These are phyloP conservation scores for Amblyteles armatorius DNA, from an alignment of 2,888 invertebrate species.

Conservation along the genomic window DNA sequence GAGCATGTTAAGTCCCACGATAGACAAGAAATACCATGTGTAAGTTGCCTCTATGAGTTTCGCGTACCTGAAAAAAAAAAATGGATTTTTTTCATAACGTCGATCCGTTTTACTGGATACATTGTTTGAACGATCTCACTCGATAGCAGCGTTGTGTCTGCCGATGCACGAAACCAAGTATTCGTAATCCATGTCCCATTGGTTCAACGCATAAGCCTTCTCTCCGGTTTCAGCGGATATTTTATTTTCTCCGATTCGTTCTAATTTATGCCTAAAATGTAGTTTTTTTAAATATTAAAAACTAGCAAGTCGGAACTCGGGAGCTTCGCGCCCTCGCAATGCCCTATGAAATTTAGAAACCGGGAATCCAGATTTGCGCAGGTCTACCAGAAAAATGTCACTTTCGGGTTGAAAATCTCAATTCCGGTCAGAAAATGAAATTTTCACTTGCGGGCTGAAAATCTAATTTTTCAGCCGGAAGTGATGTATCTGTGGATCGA, in stretches of 20 bases:
- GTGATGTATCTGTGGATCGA: too few relatives aligned
- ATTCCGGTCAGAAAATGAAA: too few relatives aligned
- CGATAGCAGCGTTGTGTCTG: constrained; percentile 47
- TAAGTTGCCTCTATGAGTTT: background rate
- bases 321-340: too few relatives aligned
- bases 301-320: too few relatives aligned
- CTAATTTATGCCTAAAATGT: constrained; percentile 15
- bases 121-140: constrained; percentile 11
- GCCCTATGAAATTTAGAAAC: too few relatives aligned
- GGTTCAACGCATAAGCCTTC: background rate
- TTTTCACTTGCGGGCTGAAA: too few relatives aligned
- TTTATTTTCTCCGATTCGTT: constrained; percentile 4
- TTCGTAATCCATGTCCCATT: constrained; percentile 10
- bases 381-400: too few relatives aligned
- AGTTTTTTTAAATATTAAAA: too few relatives aligned
- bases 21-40: background rate
- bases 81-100: background rate
- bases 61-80: background rate
- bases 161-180: constrained; percentile 22
- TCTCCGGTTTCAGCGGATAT: background rate
- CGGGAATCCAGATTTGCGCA: too few relatives aligned
- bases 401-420: too few relatives aligned
- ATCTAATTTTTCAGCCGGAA: too few relatives aligned
- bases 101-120: too few relatives aligned
- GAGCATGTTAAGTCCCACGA: background rate